These are phyloP conservation scores for Nemurella pictetii DNA, from an alignment of 2,888 invertebrate genomes.

Conservation along the genomic window DNA sequence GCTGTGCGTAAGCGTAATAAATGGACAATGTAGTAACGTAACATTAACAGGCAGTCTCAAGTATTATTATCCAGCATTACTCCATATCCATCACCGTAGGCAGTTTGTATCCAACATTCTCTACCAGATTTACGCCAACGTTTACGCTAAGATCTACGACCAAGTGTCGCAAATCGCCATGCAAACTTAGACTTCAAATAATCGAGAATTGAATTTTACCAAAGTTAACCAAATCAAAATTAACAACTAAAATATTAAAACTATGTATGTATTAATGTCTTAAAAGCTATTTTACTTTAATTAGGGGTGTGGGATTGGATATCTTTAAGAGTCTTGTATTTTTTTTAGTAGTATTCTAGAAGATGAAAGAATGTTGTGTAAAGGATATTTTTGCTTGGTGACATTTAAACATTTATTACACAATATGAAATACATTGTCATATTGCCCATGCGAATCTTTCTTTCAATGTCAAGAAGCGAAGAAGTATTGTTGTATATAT, in stretches of 20 bases:
- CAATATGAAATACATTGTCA: not conserved
- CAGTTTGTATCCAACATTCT: constrained; percentile 42
- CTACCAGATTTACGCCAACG: constrained; percentile 21
- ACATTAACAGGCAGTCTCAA: constrained; percentile 5
- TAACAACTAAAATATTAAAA: not conserved
- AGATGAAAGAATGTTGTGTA: constrained; percentile 54
- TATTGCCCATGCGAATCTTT: not conserved
- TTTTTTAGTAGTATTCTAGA: constrained; percentile 50
- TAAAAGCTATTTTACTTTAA: constrained; percentile 13
- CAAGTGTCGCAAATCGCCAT: constrained; percentile 45
- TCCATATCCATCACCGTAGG: constrained; percentile 45
- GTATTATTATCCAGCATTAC: too few relatives aligned
- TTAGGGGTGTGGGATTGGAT: constrained; percentile 50
- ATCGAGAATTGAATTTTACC: constrained; percentile 32
- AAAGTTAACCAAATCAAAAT: constrained; percentile 22
- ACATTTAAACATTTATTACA: constrained; percentile 20
- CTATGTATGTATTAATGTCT: constrained; percentile 18
- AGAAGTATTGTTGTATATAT: not conserved
- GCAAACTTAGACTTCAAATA: constrained; percentile 38
- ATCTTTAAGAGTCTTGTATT: constrained; percentile 25
- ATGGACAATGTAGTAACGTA: not conserved
- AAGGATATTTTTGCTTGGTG: constrained; percentile 36
- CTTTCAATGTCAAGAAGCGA: not conserved
- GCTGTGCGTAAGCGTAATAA: not conserved
- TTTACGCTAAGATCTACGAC: constrained; percentile 39